Conservation (phyloP, 2,113 vertebrate species). For the Hoplias malabaricus region DNA sequence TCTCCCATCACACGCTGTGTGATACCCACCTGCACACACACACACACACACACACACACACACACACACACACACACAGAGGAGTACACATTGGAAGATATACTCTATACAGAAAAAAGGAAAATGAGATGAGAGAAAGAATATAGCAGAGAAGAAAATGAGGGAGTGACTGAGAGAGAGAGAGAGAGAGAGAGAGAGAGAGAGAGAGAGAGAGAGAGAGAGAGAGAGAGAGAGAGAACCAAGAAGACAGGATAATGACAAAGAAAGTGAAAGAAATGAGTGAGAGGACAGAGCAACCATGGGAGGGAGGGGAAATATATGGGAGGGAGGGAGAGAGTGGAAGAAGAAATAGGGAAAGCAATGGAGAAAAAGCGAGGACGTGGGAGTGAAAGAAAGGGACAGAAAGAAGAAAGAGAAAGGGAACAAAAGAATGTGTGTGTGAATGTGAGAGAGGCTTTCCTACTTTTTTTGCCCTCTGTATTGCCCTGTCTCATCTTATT, state of each 20-base stretch:
- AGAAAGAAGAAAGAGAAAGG: conserved; percentile 17
- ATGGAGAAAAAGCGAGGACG: not conserved
- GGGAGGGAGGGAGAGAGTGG: conserved; percentile 42
- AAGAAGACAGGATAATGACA: too few species aligned
- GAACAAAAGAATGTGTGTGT: conserved; percentile 38
- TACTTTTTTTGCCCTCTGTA: conserved; percentile 56
- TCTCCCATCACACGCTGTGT: conserved; percentile 56
- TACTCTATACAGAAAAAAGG: conserved; percentile 44
- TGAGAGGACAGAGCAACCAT: too few species aligned
- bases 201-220: not conserved
- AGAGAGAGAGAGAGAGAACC: not conserved
- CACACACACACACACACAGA: conserved; percentile 28
- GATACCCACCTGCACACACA: conserved; percentile 47
- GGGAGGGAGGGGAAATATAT: conserved; percentile 13
- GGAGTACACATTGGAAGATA: too few species aligned
- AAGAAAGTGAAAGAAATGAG: not conserved
- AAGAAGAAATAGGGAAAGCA: not conserved
- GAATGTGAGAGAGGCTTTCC: conserved; percentile 47
- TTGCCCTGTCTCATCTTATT: conserved; percentile 77
- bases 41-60: not conserved
- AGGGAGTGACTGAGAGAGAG: not conserved
- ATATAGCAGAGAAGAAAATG: not conserved
- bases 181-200: not conserved
- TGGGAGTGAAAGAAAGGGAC: not conserved
- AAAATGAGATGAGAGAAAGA: not conserved